Evolutionary conservation across 1,140 invertebrate genomes (phyloP).

Genomic region (Apis laboriosa): DNA sequence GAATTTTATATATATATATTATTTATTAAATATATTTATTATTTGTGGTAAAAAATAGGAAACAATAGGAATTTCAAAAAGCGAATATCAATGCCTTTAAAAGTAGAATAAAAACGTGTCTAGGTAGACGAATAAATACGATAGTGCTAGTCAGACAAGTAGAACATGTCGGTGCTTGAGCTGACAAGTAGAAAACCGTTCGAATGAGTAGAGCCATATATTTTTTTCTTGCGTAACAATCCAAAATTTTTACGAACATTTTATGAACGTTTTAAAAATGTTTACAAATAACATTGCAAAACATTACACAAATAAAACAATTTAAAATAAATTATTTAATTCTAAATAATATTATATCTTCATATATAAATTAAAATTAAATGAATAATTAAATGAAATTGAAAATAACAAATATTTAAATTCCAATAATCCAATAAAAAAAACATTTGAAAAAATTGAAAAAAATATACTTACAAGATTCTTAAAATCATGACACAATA

Average conservation of each 20-base stretch:
- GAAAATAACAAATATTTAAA: too few species aligned
- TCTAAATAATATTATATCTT: too few species aligned
- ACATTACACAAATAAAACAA: not conserved
- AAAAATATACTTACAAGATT: too few species aligned
- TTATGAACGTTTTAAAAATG: not conserved
- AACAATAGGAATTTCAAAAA: not conserved
- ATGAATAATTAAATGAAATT: too few species aligned
- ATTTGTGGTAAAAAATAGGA: not conserved
- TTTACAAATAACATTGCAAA: not conserved
- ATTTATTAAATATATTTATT: too few species aligned
- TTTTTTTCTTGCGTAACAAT: not conserved
- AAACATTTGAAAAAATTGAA: too few species aligned
- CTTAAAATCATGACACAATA: too few species aligned
- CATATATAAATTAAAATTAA: too few species aligned
- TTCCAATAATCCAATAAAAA: too few species aligned
- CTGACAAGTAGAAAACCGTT: not conserved
- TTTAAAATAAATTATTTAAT: too few species aligned
- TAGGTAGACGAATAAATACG: not conserved
- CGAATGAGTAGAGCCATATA: not conserved
- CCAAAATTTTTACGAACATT: not conserved
- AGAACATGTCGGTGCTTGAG: not conserved
- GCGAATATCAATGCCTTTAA: not conserved
- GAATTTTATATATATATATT: too few species aligned
- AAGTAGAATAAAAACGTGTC: slow-evolving; percentile 11
- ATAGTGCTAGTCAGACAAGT: slow-evolving; percentile 16